Evolutionary conservation across 2,888 invertebrate species (phyloP).

Genomic region (Hesperia comma): DNA sequence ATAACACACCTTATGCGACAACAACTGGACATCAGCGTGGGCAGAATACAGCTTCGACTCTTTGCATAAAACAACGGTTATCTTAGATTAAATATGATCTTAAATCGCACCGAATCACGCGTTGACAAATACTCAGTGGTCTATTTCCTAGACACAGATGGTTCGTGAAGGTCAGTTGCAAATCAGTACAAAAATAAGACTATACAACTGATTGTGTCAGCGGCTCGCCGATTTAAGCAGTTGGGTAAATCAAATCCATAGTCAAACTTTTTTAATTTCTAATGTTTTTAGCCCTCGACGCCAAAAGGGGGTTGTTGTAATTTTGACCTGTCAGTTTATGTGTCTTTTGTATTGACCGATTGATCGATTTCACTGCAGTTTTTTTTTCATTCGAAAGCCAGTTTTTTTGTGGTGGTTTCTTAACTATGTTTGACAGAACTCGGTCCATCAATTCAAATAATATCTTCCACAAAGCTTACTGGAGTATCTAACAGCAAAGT

Average conservation of each 20-base stretch:
- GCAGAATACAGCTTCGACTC: conserved; percentile 56
- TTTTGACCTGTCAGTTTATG: no score
- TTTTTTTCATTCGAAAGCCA: no score
- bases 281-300: no score
- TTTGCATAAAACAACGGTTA: conserved; percentile 57
- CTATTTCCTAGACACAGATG: conserved; percentile 25
- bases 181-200: conserved; percentile 5
- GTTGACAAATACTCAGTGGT: conserved; percentile 13
- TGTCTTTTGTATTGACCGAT: no score
- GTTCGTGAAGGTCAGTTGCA: conserved; percentile 27
- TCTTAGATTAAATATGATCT: conserved; percentile 25
- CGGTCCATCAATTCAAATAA: no score
- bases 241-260: neutral
- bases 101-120: conserved; percentile 17
- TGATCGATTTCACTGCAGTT: no score
- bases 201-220: neutral
- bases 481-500: no score
- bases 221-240: neutral
- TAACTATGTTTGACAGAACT: no score
- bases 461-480: no score
- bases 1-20: conserved; percentile 45
- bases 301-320: no score
- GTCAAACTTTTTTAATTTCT: neutral
- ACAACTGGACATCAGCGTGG: conserved; percentile 49
- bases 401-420: no score